phyloP scores from a whole-genome alignment of 2,113 vertebrate genomes.

The Fregata magnificens region DNA sequence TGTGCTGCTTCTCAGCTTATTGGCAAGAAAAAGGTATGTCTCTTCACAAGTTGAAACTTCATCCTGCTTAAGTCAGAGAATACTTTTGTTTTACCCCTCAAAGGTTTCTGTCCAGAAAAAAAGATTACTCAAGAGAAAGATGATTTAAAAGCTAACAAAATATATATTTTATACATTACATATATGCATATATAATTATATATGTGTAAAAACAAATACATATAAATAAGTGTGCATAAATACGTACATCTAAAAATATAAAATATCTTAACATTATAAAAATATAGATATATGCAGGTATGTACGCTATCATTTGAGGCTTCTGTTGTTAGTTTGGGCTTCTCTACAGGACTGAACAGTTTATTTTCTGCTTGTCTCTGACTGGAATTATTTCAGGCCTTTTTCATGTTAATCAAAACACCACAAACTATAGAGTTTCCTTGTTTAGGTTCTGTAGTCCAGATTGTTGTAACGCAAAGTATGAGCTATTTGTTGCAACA shows the following conservation, averaged over 20 bases:
- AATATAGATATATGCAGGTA: not conserved
- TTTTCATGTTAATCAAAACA: not conserved
- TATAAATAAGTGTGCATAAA: not conserved
- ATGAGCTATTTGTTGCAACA: not conserved
- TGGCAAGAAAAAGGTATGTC: not conserved
- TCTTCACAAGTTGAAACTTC: not conserved
- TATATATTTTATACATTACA: not conserved
- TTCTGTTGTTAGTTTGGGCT: not conserved
- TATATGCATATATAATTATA: not conserved
- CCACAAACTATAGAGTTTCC: not conserved
- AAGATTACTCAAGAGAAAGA: not conserved
- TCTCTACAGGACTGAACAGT: not conserved
- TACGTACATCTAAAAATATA: not conserved
- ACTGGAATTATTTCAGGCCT: not conserved
- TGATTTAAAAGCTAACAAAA: not conserved
- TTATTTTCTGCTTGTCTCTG: not conserved
- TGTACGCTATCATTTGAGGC: not conserved
- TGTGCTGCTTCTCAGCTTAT: not conserved
- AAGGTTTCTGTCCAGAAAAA: not conserved
- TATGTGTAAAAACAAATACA: not conserved
- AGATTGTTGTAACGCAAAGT: not conserved
- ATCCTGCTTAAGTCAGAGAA: not conserved
- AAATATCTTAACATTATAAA: not conserved
- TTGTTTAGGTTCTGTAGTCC: not conserved
- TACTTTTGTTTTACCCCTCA: not conserved